phyloP scores from a whole-genome alignment of 2,888 invertebrate species.

The Drosophila mettleri region DNA sequence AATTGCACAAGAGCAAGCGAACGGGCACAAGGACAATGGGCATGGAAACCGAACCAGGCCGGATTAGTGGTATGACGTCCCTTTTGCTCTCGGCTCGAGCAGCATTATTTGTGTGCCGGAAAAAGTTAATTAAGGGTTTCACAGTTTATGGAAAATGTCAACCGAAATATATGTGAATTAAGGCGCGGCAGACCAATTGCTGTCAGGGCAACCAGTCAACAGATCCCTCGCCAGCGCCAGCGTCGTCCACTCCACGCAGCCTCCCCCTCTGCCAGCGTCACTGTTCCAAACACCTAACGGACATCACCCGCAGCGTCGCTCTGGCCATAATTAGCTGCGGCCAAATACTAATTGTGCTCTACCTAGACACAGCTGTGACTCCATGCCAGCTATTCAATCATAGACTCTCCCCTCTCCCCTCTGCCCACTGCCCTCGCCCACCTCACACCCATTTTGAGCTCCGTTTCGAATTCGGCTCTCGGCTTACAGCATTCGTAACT shows the following conservation, averaged over 20 bases:
- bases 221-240: background rate
- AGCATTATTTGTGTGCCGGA: slow-evolving; percentile 47
- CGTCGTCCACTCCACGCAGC: background rate
- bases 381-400: slow-evolving; percentile 11
- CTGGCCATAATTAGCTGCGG: slow-evolving; percentile 73
- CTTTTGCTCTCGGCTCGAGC: slow-evolving; percentile 14
- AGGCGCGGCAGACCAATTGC: slow-evolving; percentile 21
- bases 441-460: background rate
- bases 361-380: slow-evolving; percentile 42
- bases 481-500: slow-evolving; percentile 17
- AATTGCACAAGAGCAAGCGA: slow-evolving; percentile 55
- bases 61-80: slow-evolving; percentile 46
- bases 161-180: slow-evolving; percentile 49
- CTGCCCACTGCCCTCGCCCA: too few species aligned
- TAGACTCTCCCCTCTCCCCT: background rate
- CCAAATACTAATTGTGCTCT: slow-evolving; percentile 62
- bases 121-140: slow-evolving; percentile 81
- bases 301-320: slow-evolving; percentile 56
- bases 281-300: slow-evolving; percentile 16
- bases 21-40: slow-evolving; percentile 34
- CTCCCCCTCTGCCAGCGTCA: background rate
- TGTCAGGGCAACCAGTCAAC: slow-evolving; percentile 22
- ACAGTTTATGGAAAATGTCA: slow-evolving; percentile 71
- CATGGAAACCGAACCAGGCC: slow-evolving; percentile 24
- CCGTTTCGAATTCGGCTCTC: slow-evolving; percentile 12